Conservation (phyloP, 2,113 vertebrate species). For the Picathartes gymnocephalus region DNA sequence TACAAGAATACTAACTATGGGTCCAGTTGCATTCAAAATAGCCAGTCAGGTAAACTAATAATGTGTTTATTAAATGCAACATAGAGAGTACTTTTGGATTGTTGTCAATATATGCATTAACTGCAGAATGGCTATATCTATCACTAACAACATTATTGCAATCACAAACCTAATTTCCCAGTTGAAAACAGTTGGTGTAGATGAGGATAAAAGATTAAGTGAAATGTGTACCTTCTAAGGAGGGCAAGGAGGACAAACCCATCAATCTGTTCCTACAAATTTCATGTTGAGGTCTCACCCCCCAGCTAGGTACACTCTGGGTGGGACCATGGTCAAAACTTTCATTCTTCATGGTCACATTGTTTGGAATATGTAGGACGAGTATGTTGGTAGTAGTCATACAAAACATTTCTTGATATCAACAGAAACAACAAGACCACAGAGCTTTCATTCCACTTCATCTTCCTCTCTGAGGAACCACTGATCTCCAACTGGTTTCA, state of each 20-base stretch:
- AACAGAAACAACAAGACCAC: background rate
- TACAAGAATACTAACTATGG: background rate
- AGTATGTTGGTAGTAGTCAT: background rate
- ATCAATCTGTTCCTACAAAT: background rate
- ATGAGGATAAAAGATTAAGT: background rate
- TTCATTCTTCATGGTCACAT: rapidly evolving
- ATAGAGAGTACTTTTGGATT: background rate
- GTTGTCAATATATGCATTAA: background rate
- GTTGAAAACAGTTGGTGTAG: background rate
- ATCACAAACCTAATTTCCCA: background rate
- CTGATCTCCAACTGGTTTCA: background rate
- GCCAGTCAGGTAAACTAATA: background rate
- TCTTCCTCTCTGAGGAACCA: background rate
- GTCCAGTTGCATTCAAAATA: background rate
- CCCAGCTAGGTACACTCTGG: too few species aligned
- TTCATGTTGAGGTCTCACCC: background rate
- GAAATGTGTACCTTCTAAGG: background rate
- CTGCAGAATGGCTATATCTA: background rate
- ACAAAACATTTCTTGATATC: background rate
- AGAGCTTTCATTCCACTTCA: background rate
- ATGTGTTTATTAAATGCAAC: background rate
- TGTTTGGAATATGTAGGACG: background rate
- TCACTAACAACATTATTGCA: background rate
- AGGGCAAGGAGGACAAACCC: background rate
- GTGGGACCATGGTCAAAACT: background rate